phyloP scores from a whole-genome alignment of 2,797 vertebrate species.

The Tinamus major region DNA sequence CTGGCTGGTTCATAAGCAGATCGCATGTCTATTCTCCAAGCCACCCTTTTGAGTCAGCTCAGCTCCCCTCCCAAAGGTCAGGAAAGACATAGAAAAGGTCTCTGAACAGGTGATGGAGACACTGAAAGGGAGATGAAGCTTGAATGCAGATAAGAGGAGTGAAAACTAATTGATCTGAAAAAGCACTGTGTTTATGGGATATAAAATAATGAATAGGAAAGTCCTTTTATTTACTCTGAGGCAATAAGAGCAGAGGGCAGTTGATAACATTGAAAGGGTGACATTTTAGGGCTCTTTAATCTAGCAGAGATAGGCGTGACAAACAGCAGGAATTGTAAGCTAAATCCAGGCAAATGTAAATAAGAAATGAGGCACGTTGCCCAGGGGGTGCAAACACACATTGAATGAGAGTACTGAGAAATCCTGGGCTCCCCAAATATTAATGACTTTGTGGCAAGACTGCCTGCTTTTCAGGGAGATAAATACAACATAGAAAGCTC shows the following conservation, averaged over 20 bases:
- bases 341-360: constrained; percentile 45
- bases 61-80: constrained; percentile 35
- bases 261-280: constrained; percentile 14
- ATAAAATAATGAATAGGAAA: constrained; percentile 63
- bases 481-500: background rate
- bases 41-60: background rate
- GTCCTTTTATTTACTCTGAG: constrained; percentile 27
- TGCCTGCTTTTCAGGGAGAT: background rate
- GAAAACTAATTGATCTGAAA: constrained; percentile 60
- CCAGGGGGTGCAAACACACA: background rate
- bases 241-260: constrained; percentile 31
- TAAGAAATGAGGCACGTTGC: constrained; percentile 28
- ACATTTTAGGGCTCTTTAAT: constrained; percentile 50
- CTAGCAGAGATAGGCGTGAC: constrained; percentile 1
- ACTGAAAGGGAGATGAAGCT: constrained; percentile 38
- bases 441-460: background rate
- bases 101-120: background rate
- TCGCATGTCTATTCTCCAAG: background rate
- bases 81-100: constrained; percentile 17
- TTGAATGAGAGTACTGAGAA: background rate
- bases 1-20: background rate
- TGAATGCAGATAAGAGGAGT: constrained; percentile 51
- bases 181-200: constrained; percentile 3
- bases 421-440: background rate
- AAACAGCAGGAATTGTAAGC: constrained; percentile 27